A percentile compares a stretch with the other conserved stretches of the same genome.
Conservation (phyloP, 2,113 vertebrate species). For the Nesogale talazaci region DNA sequence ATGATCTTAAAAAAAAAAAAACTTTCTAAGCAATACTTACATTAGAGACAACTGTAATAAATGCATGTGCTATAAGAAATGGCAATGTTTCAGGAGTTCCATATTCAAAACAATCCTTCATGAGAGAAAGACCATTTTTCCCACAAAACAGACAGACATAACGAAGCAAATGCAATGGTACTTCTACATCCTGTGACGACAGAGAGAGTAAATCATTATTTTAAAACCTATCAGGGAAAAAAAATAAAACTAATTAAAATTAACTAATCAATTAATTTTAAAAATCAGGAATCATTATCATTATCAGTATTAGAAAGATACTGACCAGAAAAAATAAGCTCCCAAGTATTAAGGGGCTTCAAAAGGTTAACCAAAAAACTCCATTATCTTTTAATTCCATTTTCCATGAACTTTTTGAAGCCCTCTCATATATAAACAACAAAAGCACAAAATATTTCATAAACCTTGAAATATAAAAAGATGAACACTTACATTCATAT, state of each 20-base stretch:
- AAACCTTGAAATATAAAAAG: constrained; percentile 50
- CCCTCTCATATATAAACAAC: background rate
- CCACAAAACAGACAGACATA: constrained; percentile 99
- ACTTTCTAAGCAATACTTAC: constrained; percentile 87
- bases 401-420: too few relatives aligned
- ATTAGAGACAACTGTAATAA: constrained; percentile 99
- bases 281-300: background rate
- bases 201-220: constrained; percentile 4
- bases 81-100: constrained; percentile 96
- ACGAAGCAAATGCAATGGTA: constrained; percentile 98
- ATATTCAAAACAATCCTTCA: constrained; percentile 99
- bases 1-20: background rate
- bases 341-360: background rate
- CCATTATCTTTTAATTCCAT: too few relatives aligned
- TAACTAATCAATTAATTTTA: too few relatives aligned
- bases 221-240: background rate
- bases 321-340: background rate
- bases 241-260: too few relatives aligned
- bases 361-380: too few relatives aligned
- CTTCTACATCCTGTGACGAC: constrained; percentile 94
- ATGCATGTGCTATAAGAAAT: constrained; percentile 97
- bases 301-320: background rate
- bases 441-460: background rate
- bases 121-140: constrained; percentile 98
- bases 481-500: constrained; percentile 98